Evolutionary conservation across 2,888 invertebrate genomes (phyloP), one percentile per base, ranked within the genome.

Genomic region (Tanypteryx hageni): DNA sequence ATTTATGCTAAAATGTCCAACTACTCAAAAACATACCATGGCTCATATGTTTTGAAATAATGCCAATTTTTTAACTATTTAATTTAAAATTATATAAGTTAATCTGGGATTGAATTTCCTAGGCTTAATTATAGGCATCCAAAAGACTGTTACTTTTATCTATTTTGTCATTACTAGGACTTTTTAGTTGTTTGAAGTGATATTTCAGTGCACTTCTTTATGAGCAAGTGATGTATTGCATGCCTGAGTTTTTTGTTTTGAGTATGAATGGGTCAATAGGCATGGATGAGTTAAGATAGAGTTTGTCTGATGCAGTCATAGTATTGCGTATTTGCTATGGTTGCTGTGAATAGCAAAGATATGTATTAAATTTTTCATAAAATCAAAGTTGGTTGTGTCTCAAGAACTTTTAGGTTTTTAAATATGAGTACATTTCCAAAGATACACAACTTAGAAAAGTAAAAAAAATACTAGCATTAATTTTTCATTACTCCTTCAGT

Each of bases 111-210:
- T 64, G n/a, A 68, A 68, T 64, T 89, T 56, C 89, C 64, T 64
- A 89, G 89, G 64, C 64, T 89, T 89, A 89, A 89, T 89, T 18
- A 68, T 89, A 89, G 89, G 89, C 64, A 89, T 89, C 64, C 61
- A 89, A 89, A 89, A 89, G 89, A 89, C 89, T 89, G 89, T 89
- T 89, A 89, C 64, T 89, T 89, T 89, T 89, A 89, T 89, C 89
- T 61, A 89, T 89, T 89, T 89, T 68, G 89, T 89, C 68, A 64
- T 31, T 64, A 68, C 13, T 89, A 64, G 64, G 89, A 58, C 58
- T 89, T 89, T 89, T 89, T 89, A 89, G 64, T 64, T 64, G 44
- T n/a, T 31, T 89, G 89, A 89, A 89, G 89, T 68, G 64, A 64
- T 89, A 89, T 89, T 89, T 64, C 64, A 89, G 18, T 27, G 89